Conservation (phyloP, 2,797 vertebrate species). For the Halcyon leucocephala region DNA sequence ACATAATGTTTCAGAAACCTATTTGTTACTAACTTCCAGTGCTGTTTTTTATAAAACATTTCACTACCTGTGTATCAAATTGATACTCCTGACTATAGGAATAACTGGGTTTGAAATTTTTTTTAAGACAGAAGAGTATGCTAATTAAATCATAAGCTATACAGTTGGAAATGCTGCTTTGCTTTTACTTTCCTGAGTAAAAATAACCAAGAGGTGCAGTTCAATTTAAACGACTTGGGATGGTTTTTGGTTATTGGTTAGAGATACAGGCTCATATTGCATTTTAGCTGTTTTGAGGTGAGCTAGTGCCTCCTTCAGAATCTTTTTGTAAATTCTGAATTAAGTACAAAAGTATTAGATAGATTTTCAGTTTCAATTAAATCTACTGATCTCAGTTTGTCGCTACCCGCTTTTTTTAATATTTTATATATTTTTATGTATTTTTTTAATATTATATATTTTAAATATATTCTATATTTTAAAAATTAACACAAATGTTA, state of each 20-base stretch:
- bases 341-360: not conserved
- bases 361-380: not conserved
- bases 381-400: not conserved
- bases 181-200: not conserved
- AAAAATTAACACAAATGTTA: not conserved
- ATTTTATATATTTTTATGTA: not conserved
- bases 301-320: not conserved
- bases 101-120: not conserved
- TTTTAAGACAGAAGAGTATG: not conserved
- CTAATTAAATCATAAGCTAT: not conserved
- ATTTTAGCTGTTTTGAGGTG: not conserved
- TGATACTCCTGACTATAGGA: not conserved
- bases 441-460: not conserved
- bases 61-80: not conserved
- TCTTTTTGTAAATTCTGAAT: not conserved
- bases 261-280: not conserved
- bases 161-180: not conserved
- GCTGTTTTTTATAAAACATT: not conserved
- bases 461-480: not conserved
- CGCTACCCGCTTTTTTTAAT: not conserved
- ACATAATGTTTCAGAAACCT: not conserved
- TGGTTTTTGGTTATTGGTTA: not conserved
- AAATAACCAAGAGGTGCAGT: not conserved
- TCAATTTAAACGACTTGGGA: not conserved
- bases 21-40: not conserved